Base-by-base conservation (phyloP, 2,113 vertebrate species). In the Micronycteris hirsuta region DNA sequence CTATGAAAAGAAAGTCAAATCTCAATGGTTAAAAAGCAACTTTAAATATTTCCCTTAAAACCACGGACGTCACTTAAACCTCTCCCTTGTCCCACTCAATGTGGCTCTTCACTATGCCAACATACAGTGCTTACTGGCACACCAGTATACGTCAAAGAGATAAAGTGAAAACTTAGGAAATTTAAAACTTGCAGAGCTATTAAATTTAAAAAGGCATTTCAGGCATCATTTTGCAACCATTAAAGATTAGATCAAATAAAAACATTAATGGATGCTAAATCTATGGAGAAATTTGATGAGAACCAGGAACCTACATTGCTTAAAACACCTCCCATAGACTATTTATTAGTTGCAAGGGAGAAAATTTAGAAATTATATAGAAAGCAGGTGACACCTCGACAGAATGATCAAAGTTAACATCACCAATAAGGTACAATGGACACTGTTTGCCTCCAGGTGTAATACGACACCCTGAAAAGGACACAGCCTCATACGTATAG, bases 11-110 rank as follows among this genome's bases (percentile, higher is more conserved):
- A 88, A 94, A 93, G 65, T 93, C 93, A 97, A 97, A 97, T 96
- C 78, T 94, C 63, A 93, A 61, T 65, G 63, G 95, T 92, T 92
- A 94, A 96, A 96, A 97, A 91, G 84, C 86, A 97, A 95, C 13
- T 97, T 96, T 96, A 96, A 97, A 97, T 95, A 97, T n/a, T 96
- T 97, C 96, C 86, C 86, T 96, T 73, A 96, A 97, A 97, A 97
- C 95, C 80, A 85, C 81, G 19, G 14, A 41, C 38, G 43, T 73
- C 63, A 80, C 28, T 84, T 86, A 94, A 65, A 84, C 5, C 49
- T 90, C 49, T 96, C 17, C 31, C 73, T 81, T 9, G 19, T 81
- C 38, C 77, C 61, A 88, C 41, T 82, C 49, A 83, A 7, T 15
- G 14, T 65, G 71, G 36, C 31, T 93, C 38, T 70, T 54, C 73